Evolutionary conservation across 2,113 vertebrate genomes (phyloP).

Genomic region (Podarcis cretensis): DNA sequence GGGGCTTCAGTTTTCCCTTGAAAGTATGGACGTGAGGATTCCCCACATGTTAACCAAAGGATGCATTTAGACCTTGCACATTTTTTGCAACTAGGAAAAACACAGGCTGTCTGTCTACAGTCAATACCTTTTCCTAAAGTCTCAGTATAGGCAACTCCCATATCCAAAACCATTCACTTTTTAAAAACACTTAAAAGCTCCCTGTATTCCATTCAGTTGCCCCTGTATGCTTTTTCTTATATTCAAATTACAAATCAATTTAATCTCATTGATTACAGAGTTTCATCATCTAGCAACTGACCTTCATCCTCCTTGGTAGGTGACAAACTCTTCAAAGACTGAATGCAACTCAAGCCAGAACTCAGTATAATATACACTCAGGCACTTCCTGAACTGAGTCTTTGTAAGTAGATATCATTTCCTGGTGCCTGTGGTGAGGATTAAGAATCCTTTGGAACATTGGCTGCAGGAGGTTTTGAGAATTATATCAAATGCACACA

Average conservation of each 20-base stretch:
- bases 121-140: neutral
- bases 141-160: too few species aligned
- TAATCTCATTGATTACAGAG: neutral
- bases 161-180: neutral
- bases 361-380: accelerated
- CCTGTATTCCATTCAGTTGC: neutral
- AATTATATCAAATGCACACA: constrained; percentile 11
- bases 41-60: neutral
- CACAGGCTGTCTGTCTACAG: neutral
- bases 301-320: neutral
- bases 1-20: constrained; percentile 13
- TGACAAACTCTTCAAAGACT: neutral
- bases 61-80: neutral
- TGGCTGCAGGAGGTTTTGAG: neutral
- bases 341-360: neutral
- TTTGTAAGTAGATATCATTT: neutral
- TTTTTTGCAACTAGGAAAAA: neutral
- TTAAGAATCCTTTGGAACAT: constrained; percentile 9
- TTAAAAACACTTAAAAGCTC: neutral
- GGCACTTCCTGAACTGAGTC: neutral
- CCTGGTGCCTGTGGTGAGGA: neutral
- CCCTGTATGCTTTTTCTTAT: neutral
- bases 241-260: constrained; percentile 2
- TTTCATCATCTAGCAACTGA: neutral
- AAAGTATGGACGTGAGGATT: neutral